Evolutionary conservation across 2,797 vertebrate genomes (phyloP).

Genomic region (Salarias fasciatus): DNA sequence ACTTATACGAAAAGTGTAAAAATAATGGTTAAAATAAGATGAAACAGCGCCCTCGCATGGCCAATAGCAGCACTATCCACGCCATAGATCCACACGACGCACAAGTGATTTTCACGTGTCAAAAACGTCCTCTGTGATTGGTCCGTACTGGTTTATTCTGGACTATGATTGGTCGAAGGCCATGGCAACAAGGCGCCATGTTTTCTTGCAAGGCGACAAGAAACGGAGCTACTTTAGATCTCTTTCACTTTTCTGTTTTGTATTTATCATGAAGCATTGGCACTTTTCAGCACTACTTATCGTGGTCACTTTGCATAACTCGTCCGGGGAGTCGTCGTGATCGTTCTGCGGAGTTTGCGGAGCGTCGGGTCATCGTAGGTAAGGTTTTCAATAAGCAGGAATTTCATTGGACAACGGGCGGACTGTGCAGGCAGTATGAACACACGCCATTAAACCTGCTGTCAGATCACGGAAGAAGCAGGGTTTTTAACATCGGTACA

Average conservation of each 20-base stretch:
- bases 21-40: not conserved
- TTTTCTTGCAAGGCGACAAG: conserved; percentile 63
- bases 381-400: conserved; percentile 85
- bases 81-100: conserved; percentile 15
- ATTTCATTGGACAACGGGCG: conserved; percentile 84
- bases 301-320: not conserved
- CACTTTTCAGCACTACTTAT: not conserved
- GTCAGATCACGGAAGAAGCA: conserved; percentile 48
- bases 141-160: conserved; percentile 63
- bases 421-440: conserved; percentile 79
- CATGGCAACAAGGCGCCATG: conserved; percentile 84
- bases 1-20: too few relatives aligned
- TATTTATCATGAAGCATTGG: not conserved
- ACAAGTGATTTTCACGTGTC: conserved; percentile 74
- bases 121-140: conserved; percentile 80
- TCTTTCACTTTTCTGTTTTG: not conserved
- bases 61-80: not conserved
- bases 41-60: not conserved
- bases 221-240: conserved; percentile 58
- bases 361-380: conserved; percentile 63
- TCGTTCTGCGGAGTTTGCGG: conserved; percentile 43
- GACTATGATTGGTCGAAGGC: conserved; percentile 73
- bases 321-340: conserved; percentile 21
- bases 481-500: conserved; percentile 10
- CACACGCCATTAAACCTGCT: conserved; percentile 77